Percentiles rank a stretch among this genome's conserved stretches.
Evolutionary conservation across 2,797 vertebrate species (phyloP).

Genomic region (Fundulus diaphanus): DNA sequence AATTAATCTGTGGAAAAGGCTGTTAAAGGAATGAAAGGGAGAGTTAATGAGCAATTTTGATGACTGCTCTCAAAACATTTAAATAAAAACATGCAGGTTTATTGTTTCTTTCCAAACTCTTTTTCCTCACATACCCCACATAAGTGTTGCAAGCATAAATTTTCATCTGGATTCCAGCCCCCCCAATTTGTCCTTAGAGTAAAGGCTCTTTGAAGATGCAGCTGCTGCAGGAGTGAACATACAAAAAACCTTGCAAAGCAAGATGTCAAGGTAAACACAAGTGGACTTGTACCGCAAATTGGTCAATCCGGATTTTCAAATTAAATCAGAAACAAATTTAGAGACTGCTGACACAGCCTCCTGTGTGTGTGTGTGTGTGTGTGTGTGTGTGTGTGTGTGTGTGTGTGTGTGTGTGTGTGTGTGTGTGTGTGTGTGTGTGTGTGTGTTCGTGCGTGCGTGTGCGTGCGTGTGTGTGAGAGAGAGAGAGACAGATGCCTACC

Average conservation of each 20-base stretch:
- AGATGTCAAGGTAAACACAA: slow-evolving; percentile 18
- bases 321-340: neutral
- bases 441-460: too few species aligned
- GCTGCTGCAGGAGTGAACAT: slow-evolving; percentile 27
- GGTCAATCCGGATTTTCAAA: slow-evolving; percentile 1
- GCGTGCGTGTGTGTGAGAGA: too few species aligned
- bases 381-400: too few species aligned
- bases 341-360: too few species aligned
- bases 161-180: neutral
- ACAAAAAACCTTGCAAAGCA: slow-evolving; percentile 9
- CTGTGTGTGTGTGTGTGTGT: too few species aligned
- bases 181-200: neutral
- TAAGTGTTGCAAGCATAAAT: too few species aligned
- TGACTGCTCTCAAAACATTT: neutral
- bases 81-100: neutral
- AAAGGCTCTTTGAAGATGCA: slow-evolving; percentile 12
- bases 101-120: neutral
- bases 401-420: too few species aligned
- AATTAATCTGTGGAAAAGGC: slow-evolving; percentile 12
- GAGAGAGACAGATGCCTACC: too few species aligned
- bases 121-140: neutral
- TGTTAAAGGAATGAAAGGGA: neutral
- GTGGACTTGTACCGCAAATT: slow-evolving; percentile 34
- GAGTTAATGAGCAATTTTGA: neutral
- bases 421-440: too few species aligned